Base-by-base conservation (phyloP, 2,888 invertebrate species). In the Cryptus armator region DNA sequence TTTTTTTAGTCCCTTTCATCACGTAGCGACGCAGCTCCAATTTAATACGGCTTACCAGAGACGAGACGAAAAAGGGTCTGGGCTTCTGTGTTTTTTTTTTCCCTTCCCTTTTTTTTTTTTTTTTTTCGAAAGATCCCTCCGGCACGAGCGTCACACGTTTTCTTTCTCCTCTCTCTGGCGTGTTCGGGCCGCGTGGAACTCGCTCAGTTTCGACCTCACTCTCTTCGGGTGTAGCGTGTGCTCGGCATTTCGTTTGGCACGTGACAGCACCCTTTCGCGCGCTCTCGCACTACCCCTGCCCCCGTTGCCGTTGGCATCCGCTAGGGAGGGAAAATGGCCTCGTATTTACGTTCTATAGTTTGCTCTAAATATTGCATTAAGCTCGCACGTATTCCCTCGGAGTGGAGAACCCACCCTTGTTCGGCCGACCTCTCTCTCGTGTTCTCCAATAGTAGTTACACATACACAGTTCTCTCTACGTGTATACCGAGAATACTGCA, bases 311-410 rank as follows among this genome's bases (percentile, higher is more conserved):
- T 66, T 51, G 51, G 53, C 64, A 72, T 68, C 64, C 46, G n/a
- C 76, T 19, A 72, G 81, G 83, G 82, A 82, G 84, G 82, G 88
- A 88, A 90, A 90, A 90, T 88, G 59, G 78, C 80, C 85, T 85
- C 79, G 86, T 87, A 87, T 88, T 89, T 88, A 89, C 84, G 86
- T 86, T 74, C 87, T 87, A 83, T 81, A 87, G 78, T 86, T 87
- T 81, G 83, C 86, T 87, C 86, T 88, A 90, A 90, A 90, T 90
- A 90, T 91, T 89, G 86, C 87, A 91, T 90, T 89, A 89, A 91
- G 88, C 88, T 87, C 83, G 86, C 89, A 87, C 88, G 87, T 87
- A 88, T 87, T 87, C 86, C 82, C 86, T 85, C 84, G 72, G 64
- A 32, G 78, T 68, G 75, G 71, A 84, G 76, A 76, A 71, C 68